phyloP scores from a whole-genome alignment of 2,888 invertebrate species.

The Octonoba sinensis region DNA sequence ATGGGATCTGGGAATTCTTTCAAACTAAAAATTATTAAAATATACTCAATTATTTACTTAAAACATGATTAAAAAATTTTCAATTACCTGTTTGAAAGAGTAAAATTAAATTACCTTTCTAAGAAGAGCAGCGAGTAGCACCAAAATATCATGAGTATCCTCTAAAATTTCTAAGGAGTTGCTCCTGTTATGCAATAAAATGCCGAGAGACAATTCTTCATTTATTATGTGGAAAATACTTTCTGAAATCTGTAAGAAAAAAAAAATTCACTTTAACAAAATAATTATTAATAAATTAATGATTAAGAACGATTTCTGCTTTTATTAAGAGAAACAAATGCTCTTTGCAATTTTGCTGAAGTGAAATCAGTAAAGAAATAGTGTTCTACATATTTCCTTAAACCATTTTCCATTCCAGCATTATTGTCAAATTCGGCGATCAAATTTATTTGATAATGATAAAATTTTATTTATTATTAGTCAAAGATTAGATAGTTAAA shows the following conservation, averaged over 20 bases:
- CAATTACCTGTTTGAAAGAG: background rate
- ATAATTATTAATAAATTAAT: too few relatives aligned
- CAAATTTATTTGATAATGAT: too few relatives aligned
- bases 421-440: too few relatives aligned
- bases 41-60: background rate
- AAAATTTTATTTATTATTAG: too few relatives aligned
- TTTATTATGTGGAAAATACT: constrained; percentile 40
- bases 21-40: constrained; percentile 30
- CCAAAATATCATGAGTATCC: constrained; percentile 54
- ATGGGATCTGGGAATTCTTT: constrained; percentile 40
- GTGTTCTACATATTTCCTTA: too few relatives aligned
- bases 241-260: constrained; percentile 34
- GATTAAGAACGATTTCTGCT: too few relatives aligned
- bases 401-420: too few relatives aligned
- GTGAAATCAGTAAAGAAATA: too few relatives aligned
- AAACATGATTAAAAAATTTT: background rate
- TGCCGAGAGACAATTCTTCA: constrained; percentile 29
- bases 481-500: too few relatives aligned
- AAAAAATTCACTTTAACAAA: background rate
- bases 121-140: constrained; percentile 54
- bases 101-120: constrained; percentile 24
- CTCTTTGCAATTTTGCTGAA: too few relatives aligned
- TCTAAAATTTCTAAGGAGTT: constrained; percentile 29
- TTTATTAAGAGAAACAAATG: too few relatives aligned
- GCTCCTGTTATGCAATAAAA: constrained; percentile 7